These are phyloP conservation scores for Ficedula albicollis DNA, from an alignment of 2,797 vertebrate species.

Conservation along the genomic window DNA sequence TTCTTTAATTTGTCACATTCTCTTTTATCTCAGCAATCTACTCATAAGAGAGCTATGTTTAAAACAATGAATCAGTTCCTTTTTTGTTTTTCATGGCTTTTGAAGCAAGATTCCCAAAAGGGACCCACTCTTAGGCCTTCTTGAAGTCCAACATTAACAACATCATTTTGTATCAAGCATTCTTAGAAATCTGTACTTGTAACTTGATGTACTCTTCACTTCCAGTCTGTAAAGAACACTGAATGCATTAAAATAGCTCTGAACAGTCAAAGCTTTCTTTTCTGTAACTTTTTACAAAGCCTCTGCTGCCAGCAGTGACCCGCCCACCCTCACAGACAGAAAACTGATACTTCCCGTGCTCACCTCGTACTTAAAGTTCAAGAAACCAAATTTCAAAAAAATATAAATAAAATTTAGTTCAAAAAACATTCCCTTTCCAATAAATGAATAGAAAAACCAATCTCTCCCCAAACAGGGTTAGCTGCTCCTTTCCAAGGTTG, in stretches of 20 bases:
- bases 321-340: background rate
- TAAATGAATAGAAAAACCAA: background rate
- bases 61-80: background rate
- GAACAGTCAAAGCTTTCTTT: constrained; percentile 50
- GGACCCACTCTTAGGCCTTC: background rate
- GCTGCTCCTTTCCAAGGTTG: background rate
- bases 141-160: background rate
- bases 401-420: background rate
- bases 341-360: constrained; percentile 30
- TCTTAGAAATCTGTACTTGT: constrained; percentile 28
- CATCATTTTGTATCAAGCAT: background rate
- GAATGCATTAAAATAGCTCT: constrained; percentile 26
- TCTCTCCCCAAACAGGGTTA: background rate
- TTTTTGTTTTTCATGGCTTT: background rate
- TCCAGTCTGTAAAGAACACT: constrained; percentile 8
- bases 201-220: background rate
- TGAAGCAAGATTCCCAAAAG: background rate
- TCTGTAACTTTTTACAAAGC: background rate
- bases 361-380: background rate
- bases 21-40: background rate
- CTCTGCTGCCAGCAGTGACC: background rate
- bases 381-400: background rate
- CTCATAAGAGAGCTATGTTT: background rate
- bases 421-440: background rate
- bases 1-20: background rate